Base-by-base conservation (phyloP, 2,888 invertebrate genomes). In the Deladenus siricidicola region DNA sequence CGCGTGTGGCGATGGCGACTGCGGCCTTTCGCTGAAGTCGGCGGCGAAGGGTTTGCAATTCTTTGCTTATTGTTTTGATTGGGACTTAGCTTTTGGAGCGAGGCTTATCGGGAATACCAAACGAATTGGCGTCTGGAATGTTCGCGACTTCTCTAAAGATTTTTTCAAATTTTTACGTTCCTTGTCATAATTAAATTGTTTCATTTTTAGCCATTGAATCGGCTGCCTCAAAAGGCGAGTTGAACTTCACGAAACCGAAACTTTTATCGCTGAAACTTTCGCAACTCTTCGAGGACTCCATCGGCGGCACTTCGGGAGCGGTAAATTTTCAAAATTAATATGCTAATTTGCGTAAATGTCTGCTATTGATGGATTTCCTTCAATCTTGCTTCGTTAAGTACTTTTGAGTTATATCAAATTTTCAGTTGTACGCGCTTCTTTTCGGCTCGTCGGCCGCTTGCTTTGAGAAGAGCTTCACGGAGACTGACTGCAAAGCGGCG, bases 1-100 rank as follows among this genome's bases (percentile, higher is more conserved):
- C 0, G 85, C 86, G 43, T 84, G 83, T 66, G 88, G 87, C 0
- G 87, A 88, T 73, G 87, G 88, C 0, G 87, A 89, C 79, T 87
- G 87, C 72, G 89, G 89, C 3, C 84, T 84, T 17, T 86, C 86
- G 0, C 77, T 87, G 47, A 58, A 55, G 30, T 43, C 50, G 4
- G 65, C 65, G n/a, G 49, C 58, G 1, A 14, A 50, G 62, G 66
- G 78, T 80, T 62, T 85, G 17, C 8, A 17, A n/a, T n/a, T n/a
- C n/a, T n/a, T n/a, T n/a, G n/a, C n/a, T n/a, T n/a, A n/a, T n/a
- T n/a, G n/a, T n/a, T n/a, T n/a, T n/a, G n/a, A n/a, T n/a, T n/a
- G n/a, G n/a, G n/a, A n/a, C n/a, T n/a, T n/a, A n/a, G n/a, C n/a
- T n/a, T n/a, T n/a, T n/a, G n/a, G n/a, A n/a, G n/a, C n/a, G n/a